Evolutionary conservation across 1,140 invertebrate species (phyloP), one percentile per base, ranked within the genome.

Genomic region (Bombyx mandarina): DNA sequence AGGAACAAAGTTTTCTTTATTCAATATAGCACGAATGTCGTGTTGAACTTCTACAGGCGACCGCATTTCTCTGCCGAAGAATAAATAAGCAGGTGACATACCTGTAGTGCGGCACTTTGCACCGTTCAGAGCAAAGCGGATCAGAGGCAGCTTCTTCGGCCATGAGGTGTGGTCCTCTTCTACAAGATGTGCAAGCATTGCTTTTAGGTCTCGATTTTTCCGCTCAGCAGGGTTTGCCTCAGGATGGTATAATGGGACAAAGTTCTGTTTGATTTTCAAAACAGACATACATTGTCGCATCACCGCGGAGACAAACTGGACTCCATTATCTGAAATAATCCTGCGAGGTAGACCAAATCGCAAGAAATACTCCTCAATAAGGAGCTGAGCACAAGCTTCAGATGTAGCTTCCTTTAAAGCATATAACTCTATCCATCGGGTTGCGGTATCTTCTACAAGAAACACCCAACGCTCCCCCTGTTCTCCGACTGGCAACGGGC

Each of bases 341-440:
- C 73, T 57, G 35, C 69, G 61, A 12, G 66, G 69, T 43, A 54
- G 22, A 4, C 83, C 81, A 62, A 75, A 87, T 12, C 81, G 62
- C 9, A 86, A 51, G 56, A 83, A 64, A 35, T 84, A 46, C 61
- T 85, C 76, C n/a, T 79, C 61, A 3, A 82, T 53, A 0, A 86
- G 45, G 2, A 18, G 58, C 18, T 52, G 9, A 10, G 75, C 73
- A 62, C 75, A 82, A 7, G 52, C 54, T 56, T 73, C 69, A 7
- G 69, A 72, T 7, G 72, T 79, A 7, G 80, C 79, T 35, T 54
- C 18, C 10, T 54, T 22, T 46, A 82, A 22, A 0, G 80, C 51
- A 43, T 73, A 71, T 10, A 80, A 47, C 53, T 84, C 76, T 4
- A 85, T 68, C 73, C 72, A 86, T 42, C 72, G 69, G 1, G 70